Conservation (phyloP, 2,797 vertebrate species). For the Sebastes baramenuke region DNA sequence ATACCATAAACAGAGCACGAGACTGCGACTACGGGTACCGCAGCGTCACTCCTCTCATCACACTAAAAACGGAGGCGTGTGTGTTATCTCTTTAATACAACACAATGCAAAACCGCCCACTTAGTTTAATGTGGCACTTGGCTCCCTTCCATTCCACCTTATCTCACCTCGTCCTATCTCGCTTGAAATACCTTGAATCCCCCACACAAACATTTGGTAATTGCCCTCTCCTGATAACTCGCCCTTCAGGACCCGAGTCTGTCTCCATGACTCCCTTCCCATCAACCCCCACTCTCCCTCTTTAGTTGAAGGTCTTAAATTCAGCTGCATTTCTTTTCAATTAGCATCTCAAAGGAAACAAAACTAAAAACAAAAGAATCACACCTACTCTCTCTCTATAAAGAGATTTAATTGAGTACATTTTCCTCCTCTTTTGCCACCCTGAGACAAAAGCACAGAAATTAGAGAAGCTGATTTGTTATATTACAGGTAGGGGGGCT, state of each 20-base stretch:
- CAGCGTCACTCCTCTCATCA: slow-evolving; percentile 7
- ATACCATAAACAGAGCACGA: neutral
- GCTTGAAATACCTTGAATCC: slow-evolving; percentile 46
- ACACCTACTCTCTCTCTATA: slow-evolving; percentile 39
- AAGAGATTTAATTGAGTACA: slow-evolving; percentile 28
- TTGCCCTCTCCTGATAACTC: slow-evolving; percentile 42
- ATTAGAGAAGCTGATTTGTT: slow-evolving; percentile 32
- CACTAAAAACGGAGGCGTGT: neutral
- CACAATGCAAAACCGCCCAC: slow-evolving; percentile 41
- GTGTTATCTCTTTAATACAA: slow-evolving; percentile 20
- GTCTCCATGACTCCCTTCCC: slow-evolving; percentile 21
- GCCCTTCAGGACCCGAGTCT: slow-evolving; percentile 20
- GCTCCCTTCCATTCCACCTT: slow-evolving; percentile 52
- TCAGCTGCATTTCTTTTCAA: slow-evolving; percentile 51
- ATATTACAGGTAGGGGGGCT: slow-evolving; percentile 11
- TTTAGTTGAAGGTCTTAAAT: slow-evolving; percentile 16
- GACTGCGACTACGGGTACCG: neutral
- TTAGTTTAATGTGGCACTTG: slow-evolving; percentile 64
- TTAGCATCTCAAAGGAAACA: slow-evolving; percentile 43
- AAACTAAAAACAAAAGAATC: slow-evolving; percentile 49
- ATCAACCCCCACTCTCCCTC: neutral
- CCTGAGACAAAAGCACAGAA: slow-evolving; percentile 27
- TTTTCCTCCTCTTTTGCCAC: neutral
- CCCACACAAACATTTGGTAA: slow-evolving; percentile 63
- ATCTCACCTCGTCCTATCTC: slow-evolving; percentile 43